phyloP scores from a whole-genome alignment of 2,888 invertebrate species.

The Drosophila kanekoi region DNA sequence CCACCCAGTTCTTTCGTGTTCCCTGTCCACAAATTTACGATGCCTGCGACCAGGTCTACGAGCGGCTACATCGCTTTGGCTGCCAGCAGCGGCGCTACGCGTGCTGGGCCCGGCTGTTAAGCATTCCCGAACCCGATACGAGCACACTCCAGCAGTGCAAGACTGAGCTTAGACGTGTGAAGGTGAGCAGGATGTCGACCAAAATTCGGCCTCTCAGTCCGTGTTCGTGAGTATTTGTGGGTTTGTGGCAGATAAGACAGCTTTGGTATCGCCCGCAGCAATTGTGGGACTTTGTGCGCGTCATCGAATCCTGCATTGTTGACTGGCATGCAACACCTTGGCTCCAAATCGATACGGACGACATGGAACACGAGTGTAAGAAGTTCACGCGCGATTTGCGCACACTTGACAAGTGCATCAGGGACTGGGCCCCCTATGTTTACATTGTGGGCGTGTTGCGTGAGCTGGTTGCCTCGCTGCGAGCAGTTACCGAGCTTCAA shows the following conservation, averaged over 20 bases:
- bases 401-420: conserved; percentile 93
- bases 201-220: not conserved
- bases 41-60: conserved; percentile 89
- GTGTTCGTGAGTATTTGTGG: not conserved
- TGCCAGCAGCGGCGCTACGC: conserved; percentile 89
- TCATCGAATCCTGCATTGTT: conserved; percentile 93
- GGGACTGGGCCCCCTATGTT: conserved; percentile 92
- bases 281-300: conserved; percentile 96
- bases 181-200: conserved; percentile 85
- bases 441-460: conserved; percentile 93
- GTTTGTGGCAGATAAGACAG: conserved; percentile 15
- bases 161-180: conserved; percentile 91
- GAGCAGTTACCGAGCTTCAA: conserved; percentile 97
- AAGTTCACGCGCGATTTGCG: conserved; percentile 95
- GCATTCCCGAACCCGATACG: conserved; percentile 93
- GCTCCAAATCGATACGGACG: conserved; percentile 97
- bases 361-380: conserved; percentile 98
- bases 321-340: conserved; percentile 98
- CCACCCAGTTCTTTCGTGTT: conserved; percentile 87
- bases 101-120: conserved; percentile 93
- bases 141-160: conserved; percentile 91
- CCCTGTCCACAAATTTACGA: conserved; percentile 89
- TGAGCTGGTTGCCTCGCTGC: conserved; percentile 96
- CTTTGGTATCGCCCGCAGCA: conserved; percentile 85
- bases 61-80: conserved; percentile 89